Conservation (phyloP, 2,888 invertebrate genomes). For the Drosophila paranaensis region DNA sequence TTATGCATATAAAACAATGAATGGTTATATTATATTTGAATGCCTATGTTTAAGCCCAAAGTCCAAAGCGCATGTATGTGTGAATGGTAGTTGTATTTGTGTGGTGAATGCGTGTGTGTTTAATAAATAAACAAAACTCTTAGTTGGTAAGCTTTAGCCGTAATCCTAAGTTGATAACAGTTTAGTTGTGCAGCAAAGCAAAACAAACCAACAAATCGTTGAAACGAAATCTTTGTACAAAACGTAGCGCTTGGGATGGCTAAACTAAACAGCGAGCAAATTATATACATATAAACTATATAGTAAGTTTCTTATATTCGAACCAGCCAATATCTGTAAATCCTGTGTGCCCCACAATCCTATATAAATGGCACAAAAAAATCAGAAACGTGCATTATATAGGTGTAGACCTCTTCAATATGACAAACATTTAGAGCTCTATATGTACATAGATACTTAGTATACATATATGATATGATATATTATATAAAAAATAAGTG, state of each 20-base stretch:
- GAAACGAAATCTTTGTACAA: constrained; percentile 57
- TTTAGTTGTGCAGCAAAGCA: constrained; percentile 45
- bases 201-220: constrained; percentile 44
- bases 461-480: constrained; percentile 35
- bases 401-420: constrained; percentile 42
- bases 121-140: constrained; percentile 46
- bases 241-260: constrained; percentile 38
- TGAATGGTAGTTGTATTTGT: constrained; percentile 47
- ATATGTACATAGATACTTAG: constrained; percentile 59
- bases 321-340: constrained; percentile 41
- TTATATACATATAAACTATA: constrained; percentile 32
- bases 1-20: constrained; percentile 51
- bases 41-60: constrained; percentile 69
- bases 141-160: constrained; percentile 46
- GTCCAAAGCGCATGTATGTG: constrained; percentile 73
- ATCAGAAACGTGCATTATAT: constrained; percentile 38
- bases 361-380: constrained; percentile 45
- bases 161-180: constrained; percentile 40
- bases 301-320: constrained; percentile 32
- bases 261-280: constrained; percentile 52
- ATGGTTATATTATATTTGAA: constrained; percentile 43
- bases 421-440: constrained; percentile 70
- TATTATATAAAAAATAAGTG: constrained; percentile 34
- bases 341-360: constrained; percentile 19
- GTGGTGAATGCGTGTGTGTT: constrained; percentile 40